Evolutionary conservation across 2,797 vertebrate genomes (phyloP).

Genomic region (Sebastes steindachneri): DNA sequence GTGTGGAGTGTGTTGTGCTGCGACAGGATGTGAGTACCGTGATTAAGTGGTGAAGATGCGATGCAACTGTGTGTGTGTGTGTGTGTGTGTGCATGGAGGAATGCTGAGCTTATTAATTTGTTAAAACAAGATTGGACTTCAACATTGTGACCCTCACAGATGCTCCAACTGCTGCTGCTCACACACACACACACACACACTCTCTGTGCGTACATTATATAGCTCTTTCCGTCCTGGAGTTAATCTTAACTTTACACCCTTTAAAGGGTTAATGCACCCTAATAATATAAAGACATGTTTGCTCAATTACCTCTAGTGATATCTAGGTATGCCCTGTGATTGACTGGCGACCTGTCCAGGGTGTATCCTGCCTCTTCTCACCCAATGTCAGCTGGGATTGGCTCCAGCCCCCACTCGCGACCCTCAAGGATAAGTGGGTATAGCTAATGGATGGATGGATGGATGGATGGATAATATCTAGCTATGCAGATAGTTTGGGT

Average conservation of each 20-base stretch:
- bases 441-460: not conserved
- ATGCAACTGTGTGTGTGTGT: constrained; percentile 13
- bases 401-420: not conserved
- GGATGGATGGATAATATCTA: not conserved
- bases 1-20: not conserved
- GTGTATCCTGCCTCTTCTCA: not conserved
- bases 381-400: not conserved
- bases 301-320: not conserved
- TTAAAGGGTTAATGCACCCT: not conserved
- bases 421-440: not conserved
- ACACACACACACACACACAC: not conserved
- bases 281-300: not conserved
- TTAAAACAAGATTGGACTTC: constrained; percentile 62
- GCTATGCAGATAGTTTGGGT: not conserved
- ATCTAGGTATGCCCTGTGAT: not conserved
- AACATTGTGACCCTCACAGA: constrained; percentile 44
- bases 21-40: constrained; percentile 11
- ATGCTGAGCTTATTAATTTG: constrained; percentile 63
- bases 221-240: not conserved
- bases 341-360: not conserved
- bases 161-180: constrained; percentile 34
- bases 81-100: constrained; percentile 4
- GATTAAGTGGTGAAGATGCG: constrained; percentile 60
- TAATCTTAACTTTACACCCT: not conserved
- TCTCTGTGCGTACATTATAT: not conserved